Conservation (phyloP, 92 coral and sea anemone species). For the Blastomussa wellsi region DNA sequence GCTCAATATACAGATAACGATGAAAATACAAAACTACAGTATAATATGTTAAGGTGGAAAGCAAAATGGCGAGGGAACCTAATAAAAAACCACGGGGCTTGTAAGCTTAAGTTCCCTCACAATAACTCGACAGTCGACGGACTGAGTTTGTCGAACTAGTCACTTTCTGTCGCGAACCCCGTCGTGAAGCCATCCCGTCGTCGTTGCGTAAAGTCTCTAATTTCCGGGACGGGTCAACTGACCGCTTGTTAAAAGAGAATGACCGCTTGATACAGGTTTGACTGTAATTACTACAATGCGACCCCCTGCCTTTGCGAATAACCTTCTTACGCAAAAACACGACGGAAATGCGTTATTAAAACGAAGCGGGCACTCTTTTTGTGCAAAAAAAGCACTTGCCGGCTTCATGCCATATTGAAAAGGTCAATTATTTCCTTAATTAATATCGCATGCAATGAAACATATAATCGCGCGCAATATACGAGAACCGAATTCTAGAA, state of each 20-base stretch:
- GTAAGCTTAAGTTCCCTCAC: too few species aligned
- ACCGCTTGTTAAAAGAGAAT: not conserved
- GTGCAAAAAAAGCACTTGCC: not conserved
- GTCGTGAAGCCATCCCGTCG: too few species aligned
- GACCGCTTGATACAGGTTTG: not conserved
- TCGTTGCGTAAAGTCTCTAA: too few species aligned
- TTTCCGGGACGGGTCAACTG: not conserved
- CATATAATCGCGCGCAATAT: not conserved
- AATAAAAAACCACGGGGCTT: too few species aligned
- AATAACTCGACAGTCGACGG: too few species aligned
- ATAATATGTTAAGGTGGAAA: too few species aligned
- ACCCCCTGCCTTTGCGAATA: not conserved
- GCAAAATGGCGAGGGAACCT: too few species aligned
- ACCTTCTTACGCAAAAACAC: not conserved
- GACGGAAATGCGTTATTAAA: not conserved
- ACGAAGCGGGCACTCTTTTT: not conserved
- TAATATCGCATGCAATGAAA: not conserved
- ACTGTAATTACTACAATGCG: not conserved
- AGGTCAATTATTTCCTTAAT: not conserved
- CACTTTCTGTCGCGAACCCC: too few species aligned
- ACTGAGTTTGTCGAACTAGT: too few species aligned
- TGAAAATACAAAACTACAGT: too few species aligned
- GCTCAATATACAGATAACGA: too few species aligned
- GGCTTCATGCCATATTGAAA: not conserved
- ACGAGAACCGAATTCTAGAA: not conserved